Conservation (phyloP, 2,113 vertebrate genomes). For the Phoxinus phoxinus region DNA sequence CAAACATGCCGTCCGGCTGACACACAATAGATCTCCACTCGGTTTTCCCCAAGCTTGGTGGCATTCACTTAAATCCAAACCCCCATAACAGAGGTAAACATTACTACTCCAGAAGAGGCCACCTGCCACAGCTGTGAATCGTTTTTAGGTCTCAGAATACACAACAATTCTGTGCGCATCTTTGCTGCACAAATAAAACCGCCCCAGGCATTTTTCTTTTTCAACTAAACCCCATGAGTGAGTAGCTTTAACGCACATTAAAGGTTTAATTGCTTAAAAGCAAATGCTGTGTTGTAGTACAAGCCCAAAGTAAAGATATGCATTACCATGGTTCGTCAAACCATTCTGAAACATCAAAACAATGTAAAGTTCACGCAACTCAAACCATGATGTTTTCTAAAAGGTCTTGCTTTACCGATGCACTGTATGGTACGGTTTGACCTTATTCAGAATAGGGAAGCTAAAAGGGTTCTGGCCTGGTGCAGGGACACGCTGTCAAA, state of each 20-base stretch:
- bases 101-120: slow-evolving; percentile 44
- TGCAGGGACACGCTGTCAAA: slow-evolving; percentile 24
- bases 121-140: slow-evolving; percentile 46
- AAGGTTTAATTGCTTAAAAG: slow-evolving; percentile 21
- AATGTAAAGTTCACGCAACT: not conserved
- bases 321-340: not conserved
- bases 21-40: slow-evolving; percentile 2
- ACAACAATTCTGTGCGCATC: not conserved
- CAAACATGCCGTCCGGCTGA: slow-evolving; percentile 16
- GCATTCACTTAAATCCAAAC: slow-evolving; percentile 36
- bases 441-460: slow-evolving; percentile 7
- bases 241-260: slow-evolving; percentile 12
- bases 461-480: not conserved
- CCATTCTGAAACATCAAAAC: slow-evolving; percentile 5
- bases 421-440: slow-evolving; percentile 12
- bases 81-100: slow-evolving; percentile 32
- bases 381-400: not conserved
- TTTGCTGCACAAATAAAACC: slow-evolving; percentile 20
- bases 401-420: not conserved
- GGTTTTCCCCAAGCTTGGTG: slow-evolving; percentile 22
- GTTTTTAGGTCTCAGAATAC: slow-evolving; percentile 19
- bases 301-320: not conserved
- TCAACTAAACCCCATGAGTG: slow-evolving; percentile 15
- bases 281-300: not conserved
- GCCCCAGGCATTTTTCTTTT: slow-evolving; percentile 17